These are phyloP conservation scores for Tangara arthus DNA, from an alignment of 2,797 vertebrate genomes.

Conservation along the genomic window DNA sequence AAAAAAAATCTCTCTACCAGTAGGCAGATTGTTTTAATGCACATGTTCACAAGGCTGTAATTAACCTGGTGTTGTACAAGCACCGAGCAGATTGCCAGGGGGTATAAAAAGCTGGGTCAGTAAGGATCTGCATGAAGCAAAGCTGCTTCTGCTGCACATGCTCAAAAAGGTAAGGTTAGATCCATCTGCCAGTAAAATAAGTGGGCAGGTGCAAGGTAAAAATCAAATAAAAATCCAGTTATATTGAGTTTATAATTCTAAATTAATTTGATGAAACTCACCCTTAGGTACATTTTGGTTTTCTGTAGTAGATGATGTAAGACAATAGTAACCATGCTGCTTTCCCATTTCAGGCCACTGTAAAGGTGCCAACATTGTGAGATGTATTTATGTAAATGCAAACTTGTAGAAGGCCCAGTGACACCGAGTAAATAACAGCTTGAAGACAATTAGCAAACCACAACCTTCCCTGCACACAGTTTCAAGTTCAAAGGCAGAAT, in stretches of 20 bases:
- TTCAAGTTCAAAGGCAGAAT: not conserved
- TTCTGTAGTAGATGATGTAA: not conserved
- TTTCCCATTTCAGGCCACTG: not conserved
- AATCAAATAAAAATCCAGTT: not conserved
- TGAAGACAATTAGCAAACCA: not conserved
- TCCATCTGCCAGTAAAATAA: not conserved
- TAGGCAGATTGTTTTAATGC: not conserved
- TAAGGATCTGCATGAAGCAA: not conserved
- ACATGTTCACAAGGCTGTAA: not conserved
- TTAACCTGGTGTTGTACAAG: not conserved
- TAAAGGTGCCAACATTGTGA: not conserved
- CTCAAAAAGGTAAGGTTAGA: not conserved
- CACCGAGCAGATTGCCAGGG: not conserved
- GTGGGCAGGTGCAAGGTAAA: not conserved
- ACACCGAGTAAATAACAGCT: not conserved
- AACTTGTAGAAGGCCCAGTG: not conserved
- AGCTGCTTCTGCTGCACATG: not conserved
- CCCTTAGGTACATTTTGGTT: not conserved
- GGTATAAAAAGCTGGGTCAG: not conserved
- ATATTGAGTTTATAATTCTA: not conserved
- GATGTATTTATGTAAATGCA: not conserved
- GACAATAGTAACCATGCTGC: not conserved
- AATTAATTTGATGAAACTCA: not conserved
- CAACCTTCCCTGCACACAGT: not conserved
- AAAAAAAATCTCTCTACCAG: not conserved